These are phyloP conservation scores for Eulemur mongoz DNA, from an alignment of 2,797 vertebrate genomes.

Conservation along the genomic window DNA sequence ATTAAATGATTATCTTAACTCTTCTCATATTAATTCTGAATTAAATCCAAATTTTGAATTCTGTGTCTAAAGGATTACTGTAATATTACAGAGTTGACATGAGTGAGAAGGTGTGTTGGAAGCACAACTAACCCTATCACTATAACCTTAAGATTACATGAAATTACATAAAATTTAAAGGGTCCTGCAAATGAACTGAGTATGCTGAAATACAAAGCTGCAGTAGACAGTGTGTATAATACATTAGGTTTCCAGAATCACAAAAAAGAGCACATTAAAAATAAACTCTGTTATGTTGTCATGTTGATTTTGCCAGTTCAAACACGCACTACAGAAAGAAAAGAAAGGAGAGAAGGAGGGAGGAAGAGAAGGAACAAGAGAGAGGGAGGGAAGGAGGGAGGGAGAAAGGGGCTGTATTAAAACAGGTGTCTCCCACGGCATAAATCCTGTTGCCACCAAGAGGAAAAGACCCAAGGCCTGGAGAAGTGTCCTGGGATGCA, in stretches of 20 bases:
- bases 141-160: not conserved
- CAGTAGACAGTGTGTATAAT: not conserved
- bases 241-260: not conserved
- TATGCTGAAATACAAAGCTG: not conserved
- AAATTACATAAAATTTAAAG: constrained; percentile 21
- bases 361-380: too few species aligned
- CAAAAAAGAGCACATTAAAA: not conserved
- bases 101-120: not conserved
- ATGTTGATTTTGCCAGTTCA: not conserved
- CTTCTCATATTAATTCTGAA: constrained; percentile 2
- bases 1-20: not conserved
- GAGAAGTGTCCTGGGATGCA: not conserved
- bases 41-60: constrained; percentile 4
- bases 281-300: not conserved
- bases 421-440: not conserved
- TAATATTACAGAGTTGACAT: not conserved
- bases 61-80: not conserved
- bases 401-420: not conserved
- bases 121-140: not conserved
- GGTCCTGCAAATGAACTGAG: not conserved
- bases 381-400: not conserved
- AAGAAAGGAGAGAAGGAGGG: not conserved
- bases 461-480: not conserved
- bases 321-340: not conserved
- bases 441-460: not conserved